Evolutionary conservation across 2,888 invertebrate species (phyloP), one percentile per base, ranked within the genome.

Genomic region (Lepidochitona cinerea): DNA sequence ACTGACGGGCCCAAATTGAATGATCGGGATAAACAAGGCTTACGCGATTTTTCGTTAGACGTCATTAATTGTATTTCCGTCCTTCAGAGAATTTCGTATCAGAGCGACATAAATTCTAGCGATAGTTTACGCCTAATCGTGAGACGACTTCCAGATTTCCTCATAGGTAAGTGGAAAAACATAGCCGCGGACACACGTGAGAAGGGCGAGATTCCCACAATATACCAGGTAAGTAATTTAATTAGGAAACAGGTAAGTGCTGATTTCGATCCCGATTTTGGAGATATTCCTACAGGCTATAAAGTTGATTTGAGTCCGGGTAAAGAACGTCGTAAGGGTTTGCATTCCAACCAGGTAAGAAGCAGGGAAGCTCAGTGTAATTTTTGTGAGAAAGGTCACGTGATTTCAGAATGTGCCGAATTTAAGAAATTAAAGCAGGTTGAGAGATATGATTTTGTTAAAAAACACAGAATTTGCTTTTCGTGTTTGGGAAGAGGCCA

Each of bases 401-500:
- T 23, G n/a, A 49, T 68, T 26, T 33, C 70, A 18, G 74, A 74
- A 5, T 70, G 74, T 37, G 66, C n/a, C 1, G 37, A 6, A 9
- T 70, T 37, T 32, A 32, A 7, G 9, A 33, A 65, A 7, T 65
- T 33, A 9, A 65, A 7, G 5, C 35, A 37, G 29, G 37, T 37
- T 12, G 41, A 66, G 5, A 23, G 67, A 54, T 53, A 53, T n/a
- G 41, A 66, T 1, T 18, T 32, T 7, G 65, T 32, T 6, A 66
- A 53, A 36, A 32, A 49, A 6, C n/a, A 71, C 37, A 70, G 67
- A 18, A 33, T 70, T 1, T 71, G 70, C 26, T 74, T 74, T 53
- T 67, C 67, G 2, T 18, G 70, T n/a, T n/a, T n/a, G n/a, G n/a
- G n/a, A n/a, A n/a, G n/a, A n/a, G n/a, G n/a, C n/a, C n/a, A n/a